Evolutionary conservation across 2,888 invertebrate species (phyloP).

Genomic region (Melinopterus prodromus): DNA sequence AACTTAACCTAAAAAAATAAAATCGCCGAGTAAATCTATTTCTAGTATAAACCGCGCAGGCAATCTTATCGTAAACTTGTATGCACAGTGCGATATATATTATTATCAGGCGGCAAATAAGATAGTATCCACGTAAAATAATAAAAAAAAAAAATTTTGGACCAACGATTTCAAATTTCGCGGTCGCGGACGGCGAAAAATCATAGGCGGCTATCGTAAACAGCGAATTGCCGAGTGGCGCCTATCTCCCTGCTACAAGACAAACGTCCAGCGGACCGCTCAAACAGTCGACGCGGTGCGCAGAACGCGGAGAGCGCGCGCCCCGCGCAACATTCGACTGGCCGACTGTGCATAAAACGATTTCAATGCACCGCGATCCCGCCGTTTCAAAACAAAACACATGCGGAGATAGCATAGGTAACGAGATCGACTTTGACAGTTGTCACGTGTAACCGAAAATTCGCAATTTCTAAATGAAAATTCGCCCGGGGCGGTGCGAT

Average conservation of each 20-base stretch:
- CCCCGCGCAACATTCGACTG: conserved; percentile 48
- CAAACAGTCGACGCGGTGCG: conserved; percentile 43
- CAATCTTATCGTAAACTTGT: too few relatives aligned
- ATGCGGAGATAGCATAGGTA: conserved; percentile 61
- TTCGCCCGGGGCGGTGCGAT: conserved; percentile 25
- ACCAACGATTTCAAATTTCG: not conserved
- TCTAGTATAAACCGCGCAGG: too few relatives aligned
- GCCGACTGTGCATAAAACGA: conserved; percentile 59
- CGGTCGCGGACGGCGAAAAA: conserved; percentile 23
- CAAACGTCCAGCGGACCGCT: conserved; percentile 57
- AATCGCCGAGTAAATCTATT: too few relatives aligned
- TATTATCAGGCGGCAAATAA: not conserved
- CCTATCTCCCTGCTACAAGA: conserved; percentile 56
- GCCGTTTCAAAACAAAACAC: conserved; percentile 63
- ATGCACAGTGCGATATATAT: not conserved
- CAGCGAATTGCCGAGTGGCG: conserved; percentile 57
- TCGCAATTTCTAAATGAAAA: conserved; percentile 50
- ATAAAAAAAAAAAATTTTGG: not conserved
- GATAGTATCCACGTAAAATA: not conserved
- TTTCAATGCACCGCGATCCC: conserved; percentile 62
- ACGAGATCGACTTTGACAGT: conserved; percentile 61
- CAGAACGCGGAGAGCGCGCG: conserved; percentile 33
- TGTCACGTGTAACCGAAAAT: conserved; percentile 57
- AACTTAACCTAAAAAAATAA: too few relatives aligned
- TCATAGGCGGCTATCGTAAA: conserved; percentile 52